These are phyloP conservation scores for Danio tinwini DNA, from an alignment of 2,797 vertebrate species.

Conservation along the genomic window DNA sequence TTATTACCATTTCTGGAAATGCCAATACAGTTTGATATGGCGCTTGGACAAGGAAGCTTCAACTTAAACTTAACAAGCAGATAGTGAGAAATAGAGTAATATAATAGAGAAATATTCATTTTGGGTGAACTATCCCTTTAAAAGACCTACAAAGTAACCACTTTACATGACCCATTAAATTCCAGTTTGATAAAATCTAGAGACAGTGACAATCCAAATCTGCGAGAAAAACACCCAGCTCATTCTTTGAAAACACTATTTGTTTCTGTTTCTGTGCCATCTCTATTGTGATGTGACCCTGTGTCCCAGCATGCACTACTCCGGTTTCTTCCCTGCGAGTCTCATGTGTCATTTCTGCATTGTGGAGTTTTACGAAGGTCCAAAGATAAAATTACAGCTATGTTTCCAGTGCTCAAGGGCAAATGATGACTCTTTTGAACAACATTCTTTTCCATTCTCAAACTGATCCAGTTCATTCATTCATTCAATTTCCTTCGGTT, in stretches of 20 bases:
- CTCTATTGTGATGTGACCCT: slow-evolving; percentile 26
- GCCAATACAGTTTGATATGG: too few relatives aligned
- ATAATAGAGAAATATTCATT: too few relatives aligned
- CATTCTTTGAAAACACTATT: background rate
- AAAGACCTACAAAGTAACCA: too few relatives aligned
- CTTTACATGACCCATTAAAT: too few relatives aligned
- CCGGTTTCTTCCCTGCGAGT: background rate
- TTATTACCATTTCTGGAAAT: too few relatives aligned
- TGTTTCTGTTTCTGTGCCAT: background rate
- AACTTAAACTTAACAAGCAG: too few relatives aligned
- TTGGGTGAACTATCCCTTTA: too few relatives aligned
- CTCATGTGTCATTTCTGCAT: slow-evolving; percentile 17
- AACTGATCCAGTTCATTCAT: too few relatives aligned
- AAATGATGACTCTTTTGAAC: background rate
- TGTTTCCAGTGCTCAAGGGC: slow-evolving; percentile 14
- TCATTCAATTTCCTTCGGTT: too few relatives aligned
- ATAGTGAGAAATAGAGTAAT: too few relatives aligned
- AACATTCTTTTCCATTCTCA: background rate
- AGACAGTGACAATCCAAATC: background rate
- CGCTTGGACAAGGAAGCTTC: too few relatives aligned
- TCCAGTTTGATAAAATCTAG: background rate
- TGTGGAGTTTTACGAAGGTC: background rate
- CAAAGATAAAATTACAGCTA: slow-evolving; percentile 17
- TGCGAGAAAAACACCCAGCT: background rate
- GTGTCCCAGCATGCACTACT: slow-evolving; percentile 32